Percentiles rank a stretch among this genome's conserved stretches.
Evolutionary conservation across 2,888 invertebrate genomes (phyloP).

Genomic region (Lasius fuliginosus): DNA sequence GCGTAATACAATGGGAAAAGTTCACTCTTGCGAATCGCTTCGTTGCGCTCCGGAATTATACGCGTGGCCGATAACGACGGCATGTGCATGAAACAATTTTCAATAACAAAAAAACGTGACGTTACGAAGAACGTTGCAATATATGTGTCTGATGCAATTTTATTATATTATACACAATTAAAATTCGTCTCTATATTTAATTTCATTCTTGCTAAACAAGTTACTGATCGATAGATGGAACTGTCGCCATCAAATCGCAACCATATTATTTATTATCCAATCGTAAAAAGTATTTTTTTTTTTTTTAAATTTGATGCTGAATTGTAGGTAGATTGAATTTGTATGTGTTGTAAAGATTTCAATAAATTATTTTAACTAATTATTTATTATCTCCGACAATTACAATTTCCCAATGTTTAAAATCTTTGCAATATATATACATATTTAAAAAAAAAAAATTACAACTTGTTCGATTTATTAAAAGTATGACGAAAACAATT

Average conservation of each 20-base stretch:
- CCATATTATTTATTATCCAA: not conserved
- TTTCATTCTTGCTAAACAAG: not conserved
- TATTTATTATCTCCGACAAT: not conserved
- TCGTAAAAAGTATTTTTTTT: not conserved
- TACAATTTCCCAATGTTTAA: not conserved
- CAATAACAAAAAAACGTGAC: not conserved
- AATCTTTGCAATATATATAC: not conserved
- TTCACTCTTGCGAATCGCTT: slow-evolving; percentile 32
- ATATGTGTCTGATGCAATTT: not conserved
- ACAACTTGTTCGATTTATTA: not conserved
- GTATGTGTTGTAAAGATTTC: not conserved
- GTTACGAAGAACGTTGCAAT: not conserved
- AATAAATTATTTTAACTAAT: not conserved
- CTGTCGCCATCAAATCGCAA: not conserved
- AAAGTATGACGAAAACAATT: not conserved
- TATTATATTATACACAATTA: not conserved
- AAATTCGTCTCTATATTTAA: not conserved
- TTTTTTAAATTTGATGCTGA: not conserved
- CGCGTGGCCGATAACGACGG: slow-evolving; percentile 4
- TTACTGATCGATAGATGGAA: not conserved
- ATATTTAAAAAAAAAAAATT: not conserved
- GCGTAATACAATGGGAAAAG: slow-evolving; percentile 41
- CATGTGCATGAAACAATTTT: not conserved
- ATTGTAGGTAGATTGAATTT: not conserved
- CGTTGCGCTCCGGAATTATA: not conserved